Conservation (phyloP, 2,797 vertebrate species). For the Oryzias sinensis region DNA sequence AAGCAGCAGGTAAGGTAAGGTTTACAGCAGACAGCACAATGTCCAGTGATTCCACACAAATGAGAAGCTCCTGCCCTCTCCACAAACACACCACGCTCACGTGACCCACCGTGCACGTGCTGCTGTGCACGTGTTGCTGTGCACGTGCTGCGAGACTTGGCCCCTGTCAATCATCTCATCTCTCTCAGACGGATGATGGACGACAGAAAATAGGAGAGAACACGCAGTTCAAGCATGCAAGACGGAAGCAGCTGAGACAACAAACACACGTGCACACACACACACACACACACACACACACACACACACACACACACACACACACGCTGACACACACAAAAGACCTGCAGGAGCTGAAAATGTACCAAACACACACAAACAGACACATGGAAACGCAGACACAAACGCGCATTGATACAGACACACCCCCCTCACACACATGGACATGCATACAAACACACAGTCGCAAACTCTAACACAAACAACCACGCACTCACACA, state of each 20-base stretch:
- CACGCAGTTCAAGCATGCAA: constrained; percentile 52
- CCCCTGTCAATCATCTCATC: constrained; percentile 23
- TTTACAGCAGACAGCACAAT: constrained; percentile 52
- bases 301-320: constrained; percentile 4
- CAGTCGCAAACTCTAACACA: not conserved
- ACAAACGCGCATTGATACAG: too few species aligned
- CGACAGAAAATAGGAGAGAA: constrained; percentile 10
- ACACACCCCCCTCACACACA: too few species aligned
- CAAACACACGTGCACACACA: constrained; percentile 1
- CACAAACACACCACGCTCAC: not conserved
- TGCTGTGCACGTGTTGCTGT: too few species aligned
- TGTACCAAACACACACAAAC: too few species aligned
- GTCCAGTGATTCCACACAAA: constrained; percentile 52
- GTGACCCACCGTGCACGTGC: not conserved
- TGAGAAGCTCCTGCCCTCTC: constrained; percentile 1
- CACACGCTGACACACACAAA: constrained; percentile 11
- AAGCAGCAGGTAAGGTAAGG: not conserved
- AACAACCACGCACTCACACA: not conserved
- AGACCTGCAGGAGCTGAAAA: too few species aligned
- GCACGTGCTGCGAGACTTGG: constrained; percentile 21
- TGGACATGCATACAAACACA: too few species aligned
- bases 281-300: constrained; percentile 19
- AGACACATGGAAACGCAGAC: too few species aligned
- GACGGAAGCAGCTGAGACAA: constrained; percentile 35
- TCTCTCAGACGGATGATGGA: constrained; percentile 13